phyloP scores from a whole-genome alignment of 1,140 invertebrate species.

The Micrasema minimum region DNA sequence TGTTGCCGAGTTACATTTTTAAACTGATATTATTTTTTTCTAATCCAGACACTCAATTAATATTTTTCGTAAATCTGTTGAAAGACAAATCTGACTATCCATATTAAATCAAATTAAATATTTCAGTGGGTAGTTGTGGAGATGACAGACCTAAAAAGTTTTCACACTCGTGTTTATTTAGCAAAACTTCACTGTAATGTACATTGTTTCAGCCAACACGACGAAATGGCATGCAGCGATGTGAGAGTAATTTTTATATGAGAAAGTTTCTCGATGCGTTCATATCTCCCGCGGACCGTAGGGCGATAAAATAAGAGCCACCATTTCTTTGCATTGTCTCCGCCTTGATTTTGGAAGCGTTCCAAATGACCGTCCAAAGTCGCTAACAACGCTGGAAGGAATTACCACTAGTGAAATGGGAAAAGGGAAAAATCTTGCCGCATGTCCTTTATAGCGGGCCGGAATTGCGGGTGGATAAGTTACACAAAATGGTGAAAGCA shows the following conservation, averaged over 20 bases:
- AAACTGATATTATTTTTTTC: too few species aligned
- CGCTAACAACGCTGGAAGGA: slow-evolving; percentile 17
- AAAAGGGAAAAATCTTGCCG: background rate
- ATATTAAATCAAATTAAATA: too few species aligned
- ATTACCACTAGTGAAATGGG: slow-evolving; percentile 8
- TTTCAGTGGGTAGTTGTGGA: too few species aligned
- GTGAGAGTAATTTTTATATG: background rate
- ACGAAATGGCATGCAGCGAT: background rate
- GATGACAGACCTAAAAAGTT: too few species aligned
- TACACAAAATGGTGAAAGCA: too few species aligned
- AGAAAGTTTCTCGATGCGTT: background rate
- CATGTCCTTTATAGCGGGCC: background rate
- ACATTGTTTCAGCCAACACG: background rate
- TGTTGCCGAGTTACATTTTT: too few species aligned
- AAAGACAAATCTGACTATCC: too few species aligned
- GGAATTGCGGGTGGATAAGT: too few species aligned
- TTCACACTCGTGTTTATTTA: too few species aligned
- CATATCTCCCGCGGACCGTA: background rate
- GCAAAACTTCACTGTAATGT: too few species aligned
- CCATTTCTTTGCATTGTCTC: slow-evolving; percentile 31
- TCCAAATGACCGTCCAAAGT: slow-evolving; percentile 21
- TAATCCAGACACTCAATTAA: too few species aligned
- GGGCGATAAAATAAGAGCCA: background rate
- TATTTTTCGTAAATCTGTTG: too few species aligned
- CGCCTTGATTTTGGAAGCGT: slow-evolving; percentile 17